Conservation (phyloP, 2,888 invertebrate genomes). For the Pristionchus entomophagus region DNA sequence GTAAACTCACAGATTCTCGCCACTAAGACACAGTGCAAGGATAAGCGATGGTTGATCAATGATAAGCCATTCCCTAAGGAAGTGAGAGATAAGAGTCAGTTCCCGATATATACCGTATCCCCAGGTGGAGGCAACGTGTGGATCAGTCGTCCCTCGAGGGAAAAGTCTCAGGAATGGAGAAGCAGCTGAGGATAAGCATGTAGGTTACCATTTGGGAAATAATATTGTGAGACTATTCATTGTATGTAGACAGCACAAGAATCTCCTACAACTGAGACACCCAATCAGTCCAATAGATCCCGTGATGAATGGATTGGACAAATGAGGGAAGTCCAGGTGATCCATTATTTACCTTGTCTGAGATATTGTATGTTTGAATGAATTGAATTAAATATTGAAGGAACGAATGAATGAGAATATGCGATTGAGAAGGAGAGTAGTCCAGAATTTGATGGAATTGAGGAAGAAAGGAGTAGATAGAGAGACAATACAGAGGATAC, state of each 20-base stretch:
- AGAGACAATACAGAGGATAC: background rate
- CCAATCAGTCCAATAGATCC: no score
- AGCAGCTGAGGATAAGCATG: background rate
- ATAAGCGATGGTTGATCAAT: slow-evolving; percentile 13
- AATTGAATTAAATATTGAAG: background rate
- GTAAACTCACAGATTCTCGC: slow-evolving; percentile 2
- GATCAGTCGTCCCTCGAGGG: background rate
- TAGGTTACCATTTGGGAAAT: background rate
- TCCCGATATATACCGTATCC: background rate
- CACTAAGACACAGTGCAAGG: slow-evolving; percentile 11
- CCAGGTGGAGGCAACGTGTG: slow-evolving; percentile 33
- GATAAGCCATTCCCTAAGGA: background rate
- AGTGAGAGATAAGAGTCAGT: background rate
- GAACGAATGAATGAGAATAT: background rate
- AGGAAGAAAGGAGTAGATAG: slow-evolving; percentile 1
- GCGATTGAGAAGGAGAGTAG: background rate
- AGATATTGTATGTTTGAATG: background rate
- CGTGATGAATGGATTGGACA: background rate
- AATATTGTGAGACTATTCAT: no score
- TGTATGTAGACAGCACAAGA: no score
- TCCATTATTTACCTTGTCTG: no score
- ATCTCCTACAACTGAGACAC: no score
- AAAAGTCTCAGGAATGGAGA: background rate
- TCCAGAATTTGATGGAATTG: background rate
- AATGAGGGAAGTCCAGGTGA: background rate